Evolutionary conservation across 1,140 invertebrate species (phyloP), one percentile per base, ranked within the genome.

Genomic region (Micrasema longulum): DNA sequence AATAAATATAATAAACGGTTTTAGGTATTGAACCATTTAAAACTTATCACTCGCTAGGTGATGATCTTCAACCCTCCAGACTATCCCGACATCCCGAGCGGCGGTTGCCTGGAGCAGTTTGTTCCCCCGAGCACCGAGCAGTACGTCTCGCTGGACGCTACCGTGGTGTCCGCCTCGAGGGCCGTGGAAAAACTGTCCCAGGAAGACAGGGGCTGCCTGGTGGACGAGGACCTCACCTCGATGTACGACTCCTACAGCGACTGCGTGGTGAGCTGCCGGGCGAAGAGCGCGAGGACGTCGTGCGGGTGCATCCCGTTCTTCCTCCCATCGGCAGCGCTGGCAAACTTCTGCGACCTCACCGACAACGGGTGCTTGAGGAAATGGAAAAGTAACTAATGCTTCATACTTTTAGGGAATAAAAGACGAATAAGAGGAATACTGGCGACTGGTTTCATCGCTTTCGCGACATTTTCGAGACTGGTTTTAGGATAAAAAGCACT

Each of bases 271-370:
- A 84, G 85, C 57, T 88, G 87, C 57, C 78, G 85, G 16, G 83
- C 87, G 76, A 76, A 81, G 5, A 87, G 87, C 68, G 77, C 88
- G 12, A 76, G 82, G 0, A 79, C 79, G 1, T 78, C 84, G n/a
- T 88, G 87, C 55, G 84, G 84, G 12, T 88, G 87, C 50, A 80
- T 86, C 12, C 87, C 87, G 0, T 88, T 87, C 47, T 85, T 84
- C 71, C 77, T 87, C 78, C 86, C 84, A 0, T 79, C 83, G 63
- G 80, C 84, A 38, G 63, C 70, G 2, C 78, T 81, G 35, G 79
- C 79, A 10, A 82, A 83, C 35, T 84, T 80, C 0, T 85, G 84
- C 62, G 80, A 84, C 45, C 78, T 85, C 75, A 78, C 77, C 11
- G 83, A 84, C 63, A 74, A 82, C 11, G 66, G 76, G 0, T 85